Evolutionary conservation across 2,797 vertebrate genomes (phyloP).

Genomic region (Gymnoscopelus microlampas): DNA sequence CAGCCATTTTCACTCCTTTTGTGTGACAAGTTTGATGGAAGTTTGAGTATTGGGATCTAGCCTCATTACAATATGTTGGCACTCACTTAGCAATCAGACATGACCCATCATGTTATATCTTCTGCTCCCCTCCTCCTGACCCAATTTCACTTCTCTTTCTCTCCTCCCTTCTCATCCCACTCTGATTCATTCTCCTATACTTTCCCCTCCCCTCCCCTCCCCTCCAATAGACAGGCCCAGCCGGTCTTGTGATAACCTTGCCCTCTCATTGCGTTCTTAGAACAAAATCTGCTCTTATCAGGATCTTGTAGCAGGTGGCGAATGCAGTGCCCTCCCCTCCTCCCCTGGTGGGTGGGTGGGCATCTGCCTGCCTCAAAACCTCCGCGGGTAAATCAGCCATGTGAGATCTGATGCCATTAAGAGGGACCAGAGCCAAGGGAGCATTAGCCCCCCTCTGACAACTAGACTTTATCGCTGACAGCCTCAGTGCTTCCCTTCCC

Average conservation of each 20-base stretch:
- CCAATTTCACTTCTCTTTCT: not conserved
- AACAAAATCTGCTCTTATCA: slow-evolving; percentile 82
- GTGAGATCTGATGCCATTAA: slow-evolving; percentile 80
- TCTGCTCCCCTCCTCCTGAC: not conserved
- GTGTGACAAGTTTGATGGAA: too few relatives aligned
- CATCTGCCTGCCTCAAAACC: slow-evolving; percentile 66
- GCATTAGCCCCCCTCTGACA: slow-evolving; percentile 76
- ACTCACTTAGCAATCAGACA: too few relatives aligned
- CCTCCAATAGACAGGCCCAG: slow-evolving; percentile 46
- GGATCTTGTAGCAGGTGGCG: slow-evolving; percentile 77
- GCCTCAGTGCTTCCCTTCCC: slow-evolving; percentile 40
- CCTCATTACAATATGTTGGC: too few relatives aligned
- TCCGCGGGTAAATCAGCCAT: slow-evolving; percentile 73
- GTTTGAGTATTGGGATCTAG: too few relatives aligned
- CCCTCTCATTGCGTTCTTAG: slow-evolving; percentile 80
- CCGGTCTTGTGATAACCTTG: slow-evolving; percentile 79
- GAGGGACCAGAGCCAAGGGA: slow-evolving; percentile 72
- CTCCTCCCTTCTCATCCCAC: slow-evolving; percentile 24
- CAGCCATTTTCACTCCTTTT: too few relatives aligned
- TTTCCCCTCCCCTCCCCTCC: slow-evolving; percentile 10
- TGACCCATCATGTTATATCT: too few relatives aligned
- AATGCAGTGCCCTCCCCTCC: slow-evolving; percentile 76
- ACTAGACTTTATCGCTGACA: slow-evolving; percentile 60
- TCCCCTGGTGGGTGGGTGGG: slow-evolving; percentile 49
- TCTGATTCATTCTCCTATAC: slow-evolving; percentile 1